Evolutionary conservation across 2,888 invertebrate species (phyloP).

Genomic region (Synanthedon myopaeformis): DNA sequence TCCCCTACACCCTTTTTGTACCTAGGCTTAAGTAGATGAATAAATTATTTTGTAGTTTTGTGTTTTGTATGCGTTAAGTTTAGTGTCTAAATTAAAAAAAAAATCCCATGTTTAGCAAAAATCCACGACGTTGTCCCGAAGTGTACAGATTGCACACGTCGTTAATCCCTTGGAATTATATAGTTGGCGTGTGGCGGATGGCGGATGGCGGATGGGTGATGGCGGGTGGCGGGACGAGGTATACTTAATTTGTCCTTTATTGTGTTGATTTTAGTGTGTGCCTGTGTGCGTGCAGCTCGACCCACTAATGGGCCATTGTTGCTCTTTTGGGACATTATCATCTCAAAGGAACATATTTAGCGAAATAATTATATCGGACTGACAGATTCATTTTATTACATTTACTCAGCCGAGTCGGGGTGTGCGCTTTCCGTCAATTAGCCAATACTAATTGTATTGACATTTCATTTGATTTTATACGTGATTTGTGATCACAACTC

Average conservation of each 20-base stretch:
- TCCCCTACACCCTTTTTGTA: too few species aligned
- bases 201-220: slow-evolving; percentile 10
- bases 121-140: slow-evolving; percentile 7
- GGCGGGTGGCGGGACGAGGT: slow-evolving; percentile 20
- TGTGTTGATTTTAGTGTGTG: slow-evolving; percentile 20
- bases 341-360: neutral
- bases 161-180: slow-evolving; percentile 22
- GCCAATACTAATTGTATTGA: too few species aligned
- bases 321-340: slow-evolving; percentile 28
- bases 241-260: slow-evolving; percentile 47
- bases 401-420: neutral
- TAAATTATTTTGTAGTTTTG: too few species aligned
- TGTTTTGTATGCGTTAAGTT: too few species aligned
- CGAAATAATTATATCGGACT: neutral
- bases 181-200: too few species aligned
- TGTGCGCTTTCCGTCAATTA: too few species aligned
- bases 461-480: too few species aligned
- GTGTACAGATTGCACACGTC: slow-evolving; percentile 22
- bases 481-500: too few species aligned
- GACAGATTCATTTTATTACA: neutral
- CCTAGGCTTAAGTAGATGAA: too few species aligned
- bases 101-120: too few species aligned
- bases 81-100: too few species aligned
- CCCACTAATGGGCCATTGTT: slow-evolving; percentile 47
- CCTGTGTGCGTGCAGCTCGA: slow-evolving; percentile 33